Base-by-base conservation (phyloP, 2,888 invertebrate species). In the Augochlorella aurata region DNA sequence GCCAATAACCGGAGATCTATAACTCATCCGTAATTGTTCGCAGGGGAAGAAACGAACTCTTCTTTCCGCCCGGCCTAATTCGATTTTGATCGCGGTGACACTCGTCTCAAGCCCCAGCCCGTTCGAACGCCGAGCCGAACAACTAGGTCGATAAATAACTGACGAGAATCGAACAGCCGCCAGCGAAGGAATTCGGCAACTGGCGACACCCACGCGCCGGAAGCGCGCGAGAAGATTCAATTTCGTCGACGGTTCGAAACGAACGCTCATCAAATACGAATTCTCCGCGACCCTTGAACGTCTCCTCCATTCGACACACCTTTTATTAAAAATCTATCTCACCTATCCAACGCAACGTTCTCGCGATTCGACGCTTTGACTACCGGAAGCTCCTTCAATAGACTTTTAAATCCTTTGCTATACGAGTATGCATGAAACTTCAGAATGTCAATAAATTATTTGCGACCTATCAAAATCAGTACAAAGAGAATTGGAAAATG, bases 71-170 rank as follows among this genome's bases (percentile, higher is more conserved):
- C 77, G 82, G 89, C 91, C 87, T 92, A 91, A 93, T 92, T 90
- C 88, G 90, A 86, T 90, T 93, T 93, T 91, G 91, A 93, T 92
- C 71, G 85, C 65, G 80, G 82, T 84, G 90, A 89, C 89, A 84
- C 85, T 89, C 87, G 90, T 89, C 86, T 0, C 58, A 24, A 38
- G 8, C 58, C 24, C 24, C 58, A 24, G 21, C 14, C 58, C 14
- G 58, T 24, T 24, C 76, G 83, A 79, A 87, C 79, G 78, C 5
- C 3, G 38, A 69, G 66, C 78, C 44, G 83, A 85, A 79, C 84
- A 87, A 84, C 75, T 78, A 83, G 84, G 71, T 80, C 90, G 83
- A 92, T 93, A 93, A 93, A 93, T 93, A 93, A 93, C 93, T 90
- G 92, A 93, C 91, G 93, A 89, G 90, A 89, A 90, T 90, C 83